Conservation (phyloP, 2,888 invertebrate genomes). For the Yponomeuta plumbellus region DNA sequence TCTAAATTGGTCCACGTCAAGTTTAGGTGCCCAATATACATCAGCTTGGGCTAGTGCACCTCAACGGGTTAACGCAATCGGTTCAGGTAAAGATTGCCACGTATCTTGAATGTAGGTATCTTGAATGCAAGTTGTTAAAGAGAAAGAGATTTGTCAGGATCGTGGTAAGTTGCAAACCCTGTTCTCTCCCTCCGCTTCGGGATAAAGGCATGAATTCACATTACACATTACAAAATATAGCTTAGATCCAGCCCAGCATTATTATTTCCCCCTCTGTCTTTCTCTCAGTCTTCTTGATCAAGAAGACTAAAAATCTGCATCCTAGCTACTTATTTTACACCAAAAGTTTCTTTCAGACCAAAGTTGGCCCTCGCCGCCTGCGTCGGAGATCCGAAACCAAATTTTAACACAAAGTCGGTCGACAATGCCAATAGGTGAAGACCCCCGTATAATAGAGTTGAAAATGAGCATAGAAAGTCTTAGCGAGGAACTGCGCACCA, state of each 20-base stretch:
- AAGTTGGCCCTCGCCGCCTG: background rate
- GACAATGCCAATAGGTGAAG: background rate
- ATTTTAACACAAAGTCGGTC: background rate
- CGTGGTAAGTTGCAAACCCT: too few relatives aligned
- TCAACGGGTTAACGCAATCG: background rate
- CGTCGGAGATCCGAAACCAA: background rate
- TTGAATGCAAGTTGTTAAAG: too few relatives aligned
- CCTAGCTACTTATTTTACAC: background rate
- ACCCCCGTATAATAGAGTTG: background rate
- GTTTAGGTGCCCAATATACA: background rate
- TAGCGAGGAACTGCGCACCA: background rate
- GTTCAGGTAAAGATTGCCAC: background rate
- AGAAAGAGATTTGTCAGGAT: too few relatives aligned
- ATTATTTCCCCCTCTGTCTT: too few relatives aligned
- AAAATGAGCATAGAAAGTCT: background rate
- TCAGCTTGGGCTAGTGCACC: background rate
- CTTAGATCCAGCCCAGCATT: too few relatives aligned
- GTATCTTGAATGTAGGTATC: too few relatives aligned
- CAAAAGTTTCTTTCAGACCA: background rate
- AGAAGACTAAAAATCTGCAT: background rate
- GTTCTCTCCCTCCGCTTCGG: too few relatives aligned
- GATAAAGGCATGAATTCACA: too few relatives aligned
- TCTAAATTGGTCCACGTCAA: background rate
- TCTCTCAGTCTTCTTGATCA: too few relatives aligned
- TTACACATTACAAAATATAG: too few relatives aligned